Percentiles rank a stretch among this genome's conserved stretches.
phyloP scores from a whole-genome alignment of 2,888 invertebrate genomes.

The Ommatoiulus sabulosus region DNA sequence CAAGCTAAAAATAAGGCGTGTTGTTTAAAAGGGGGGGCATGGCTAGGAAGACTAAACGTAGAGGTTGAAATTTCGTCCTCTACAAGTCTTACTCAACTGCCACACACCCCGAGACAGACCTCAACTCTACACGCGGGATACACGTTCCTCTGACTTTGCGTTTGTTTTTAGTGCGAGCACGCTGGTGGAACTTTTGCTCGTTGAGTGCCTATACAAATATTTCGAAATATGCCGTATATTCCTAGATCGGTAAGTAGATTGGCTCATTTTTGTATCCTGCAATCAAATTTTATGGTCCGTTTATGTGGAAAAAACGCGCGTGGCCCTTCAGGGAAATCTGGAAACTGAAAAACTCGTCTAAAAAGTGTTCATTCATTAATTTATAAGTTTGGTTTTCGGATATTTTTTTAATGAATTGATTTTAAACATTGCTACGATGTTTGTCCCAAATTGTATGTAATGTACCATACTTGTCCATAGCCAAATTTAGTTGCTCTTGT shows the following conservation, averaged over 20 bases:
- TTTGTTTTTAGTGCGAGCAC: background rate
- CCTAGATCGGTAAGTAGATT: conserved; percentile 9
- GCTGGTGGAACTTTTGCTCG: background rate
- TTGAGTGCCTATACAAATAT: background rate
- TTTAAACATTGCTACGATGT: too few relatives aligned
- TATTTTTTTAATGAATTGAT: too few relatives aligned
- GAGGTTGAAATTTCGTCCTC: conserved; percentile 24
- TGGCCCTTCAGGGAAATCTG: too few relatives aligned
- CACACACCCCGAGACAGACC: conserved; percentile 39
- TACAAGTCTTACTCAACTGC: background rate
- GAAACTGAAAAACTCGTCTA: too few relatives aligned
- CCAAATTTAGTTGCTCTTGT: too few relatives aligned
- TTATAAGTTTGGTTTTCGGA: too few relatives aligned
- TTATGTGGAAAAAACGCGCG: too few relatives aligned
- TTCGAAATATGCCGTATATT: conserved; percentile 1
- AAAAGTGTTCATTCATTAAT: too few relatives aligned
- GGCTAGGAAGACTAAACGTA: conserved; percentile 26
- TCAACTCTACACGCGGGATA: background rate
- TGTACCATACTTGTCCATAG: too few relatives aligned
- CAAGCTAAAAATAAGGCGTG: conserved; percentile 40
- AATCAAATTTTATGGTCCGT: too few relatives aligned
- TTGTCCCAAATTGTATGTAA: too few relatives aligned
- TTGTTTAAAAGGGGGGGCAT: background rate
- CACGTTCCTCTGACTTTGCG: background rate
- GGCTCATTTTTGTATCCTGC: background rate